A percentile compares a stretch with the other conserved stretches of the same genome.
Evolutionary conservation across 2,888 invertebrate genomes (phyloP).

Genomic region (Xylocampa areola): DNA sequence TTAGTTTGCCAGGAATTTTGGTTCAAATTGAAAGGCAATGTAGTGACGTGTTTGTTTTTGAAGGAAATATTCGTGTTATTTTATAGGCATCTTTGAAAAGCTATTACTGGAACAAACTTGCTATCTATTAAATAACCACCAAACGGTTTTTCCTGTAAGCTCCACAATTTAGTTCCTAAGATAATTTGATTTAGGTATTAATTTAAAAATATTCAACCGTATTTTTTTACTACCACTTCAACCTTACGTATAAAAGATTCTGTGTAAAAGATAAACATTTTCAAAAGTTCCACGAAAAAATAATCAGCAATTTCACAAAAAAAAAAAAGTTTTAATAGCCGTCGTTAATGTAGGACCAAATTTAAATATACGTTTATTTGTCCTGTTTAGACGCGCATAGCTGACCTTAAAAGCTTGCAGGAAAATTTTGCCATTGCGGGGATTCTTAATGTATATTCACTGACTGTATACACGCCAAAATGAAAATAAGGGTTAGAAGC

Average conservation of each 20-base stretch:
- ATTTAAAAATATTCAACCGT: background rate
- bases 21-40: slow-evolving; percentile 32
- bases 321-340: slow-evolving; percentile 51
- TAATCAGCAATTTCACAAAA: slow-evolving; percentile 43
- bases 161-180: background rate
- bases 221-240: slow-evolving; percentile 15
- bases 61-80: slow-evolving; percentile 12
- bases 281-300: slow-evolving; percentile 25
- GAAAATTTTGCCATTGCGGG: slow-evolving; percentile 41
- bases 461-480: slow-evolving; percentile 30
- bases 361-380: slow-evolving; percentile 53
- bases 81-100: slow-evolving; percentile 1
- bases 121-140: background rate
- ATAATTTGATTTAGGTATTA: background rate
- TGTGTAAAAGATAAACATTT: slow-evolving; percentile 26
- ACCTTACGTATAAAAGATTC: slow-evolving; percentile 20
- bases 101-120: background rate
- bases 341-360: slow-evolving; percentile 42
- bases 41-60: slow-evolving; percentile 12
- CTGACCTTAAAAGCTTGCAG: slow-evolving; percentile 48
- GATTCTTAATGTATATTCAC: slow-evolving; percentile 53
- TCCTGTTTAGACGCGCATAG: slow-evolving; percentile 45
- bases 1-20: slow-evolving; percentile 39
- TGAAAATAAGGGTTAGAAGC: slow-evolving; percentile 44
- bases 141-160: background rate